A percentile compares a stretch with the other conserved stretches of the same genome.
Conservation (phyloP, 2,888 invertebrate species). For the Latheticus oryzae region DNA sequence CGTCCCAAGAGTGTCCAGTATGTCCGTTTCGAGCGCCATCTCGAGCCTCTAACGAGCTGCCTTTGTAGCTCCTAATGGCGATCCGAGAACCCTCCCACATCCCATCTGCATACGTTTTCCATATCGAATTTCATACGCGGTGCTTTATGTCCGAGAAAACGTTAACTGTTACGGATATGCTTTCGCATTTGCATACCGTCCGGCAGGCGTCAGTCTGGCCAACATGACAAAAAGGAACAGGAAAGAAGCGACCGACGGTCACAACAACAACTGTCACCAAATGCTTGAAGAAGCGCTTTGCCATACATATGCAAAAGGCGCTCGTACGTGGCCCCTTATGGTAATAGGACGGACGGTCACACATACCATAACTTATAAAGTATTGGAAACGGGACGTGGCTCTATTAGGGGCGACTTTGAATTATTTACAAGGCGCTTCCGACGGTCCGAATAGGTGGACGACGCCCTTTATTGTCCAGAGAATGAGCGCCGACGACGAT, state of each 20-base stretch:
- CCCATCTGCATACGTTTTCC: conserved; percentile 43
- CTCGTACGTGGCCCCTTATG: conserved; percentile 49
- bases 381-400: conserved; percentile 55
- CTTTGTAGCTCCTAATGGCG: conserved; percentile 63
- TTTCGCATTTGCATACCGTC: conserved; percentile 59
- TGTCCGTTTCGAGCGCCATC: conserved; percentile 56
- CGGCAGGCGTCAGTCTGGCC: conserved; percentile 63
- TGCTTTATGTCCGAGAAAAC: conserved; percentile 23
- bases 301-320: conserved; percentile 60
- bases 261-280: conserved; percentile 64
- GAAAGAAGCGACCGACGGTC: conserved; percentile 46
- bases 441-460: conserved; percentile 59
- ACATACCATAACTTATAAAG: conserved; percentile 56
- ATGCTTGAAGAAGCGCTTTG: conserved; percentile 41
- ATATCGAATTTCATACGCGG: conserved; percentile 42
- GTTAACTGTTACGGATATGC: conserved; percentile 24
- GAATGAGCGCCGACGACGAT: conserved; percentile 49
- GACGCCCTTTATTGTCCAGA: conserved; percentile 55
- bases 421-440: conserved; percentile 65
- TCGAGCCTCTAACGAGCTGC: conserved; percentile 62
- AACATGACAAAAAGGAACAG: conserved; percentile 62
- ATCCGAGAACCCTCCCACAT: conserved; percentile 59
- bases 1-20: conserved; percentile 62
- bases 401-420: conserved; percentile 63
- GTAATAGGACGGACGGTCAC: conserved; percentile 44